Percentiles rank a stretch among this genome's conserved stretches.
Evolutionary conservation across 37 sponge, comb jelly and placozoan species (phyloP).

Genomic region (Beroe forskalii): DNA sequence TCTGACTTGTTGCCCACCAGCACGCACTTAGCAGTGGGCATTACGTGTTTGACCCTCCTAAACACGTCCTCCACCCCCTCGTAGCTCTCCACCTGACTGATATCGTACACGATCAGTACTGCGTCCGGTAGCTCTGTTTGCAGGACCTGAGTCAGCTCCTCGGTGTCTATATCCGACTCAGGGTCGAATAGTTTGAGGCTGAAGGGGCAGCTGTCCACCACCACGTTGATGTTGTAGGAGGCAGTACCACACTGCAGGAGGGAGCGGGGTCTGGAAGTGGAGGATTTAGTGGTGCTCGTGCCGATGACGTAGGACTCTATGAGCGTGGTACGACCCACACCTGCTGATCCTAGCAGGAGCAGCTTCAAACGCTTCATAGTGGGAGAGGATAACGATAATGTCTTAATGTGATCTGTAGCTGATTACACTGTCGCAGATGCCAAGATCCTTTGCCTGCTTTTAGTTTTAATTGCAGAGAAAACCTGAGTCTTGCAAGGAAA

Average conservation of each 20-base stretch:
- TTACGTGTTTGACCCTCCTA: neutral
- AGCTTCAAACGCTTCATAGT: conserved; percentile 5
- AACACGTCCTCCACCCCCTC: neutral
- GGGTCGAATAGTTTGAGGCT: neutral
- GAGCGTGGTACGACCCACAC: conserved; percentile 31
- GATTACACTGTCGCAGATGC: no score
- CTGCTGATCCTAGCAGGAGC: neutral
- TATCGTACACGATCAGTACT: neutral
- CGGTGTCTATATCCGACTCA: neutral
- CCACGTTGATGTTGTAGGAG: conserved; percentile 18
- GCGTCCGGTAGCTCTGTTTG: neutral
- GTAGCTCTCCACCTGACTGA: neutral
- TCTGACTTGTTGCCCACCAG: neutral
- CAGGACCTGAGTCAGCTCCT: neutral
- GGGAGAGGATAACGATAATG: no score
- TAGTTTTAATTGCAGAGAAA: no score
- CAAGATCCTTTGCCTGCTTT: no score
- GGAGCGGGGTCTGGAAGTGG: neutral
- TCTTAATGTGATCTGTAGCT: no score
- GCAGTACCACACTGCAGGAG: neutral
- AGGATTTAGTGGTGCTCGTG: neutral
- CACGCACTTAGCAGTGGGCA: neutral
- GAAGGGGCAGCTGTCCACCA: conserved; percentile 21
- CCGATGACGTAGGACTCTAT: conserved; percentile 36
- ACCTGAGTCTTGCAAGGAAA: no score